phyloP scores from a whole-genome alignment of 2,113 vertebrate species.

The Diadophis punctatus region DNA sequence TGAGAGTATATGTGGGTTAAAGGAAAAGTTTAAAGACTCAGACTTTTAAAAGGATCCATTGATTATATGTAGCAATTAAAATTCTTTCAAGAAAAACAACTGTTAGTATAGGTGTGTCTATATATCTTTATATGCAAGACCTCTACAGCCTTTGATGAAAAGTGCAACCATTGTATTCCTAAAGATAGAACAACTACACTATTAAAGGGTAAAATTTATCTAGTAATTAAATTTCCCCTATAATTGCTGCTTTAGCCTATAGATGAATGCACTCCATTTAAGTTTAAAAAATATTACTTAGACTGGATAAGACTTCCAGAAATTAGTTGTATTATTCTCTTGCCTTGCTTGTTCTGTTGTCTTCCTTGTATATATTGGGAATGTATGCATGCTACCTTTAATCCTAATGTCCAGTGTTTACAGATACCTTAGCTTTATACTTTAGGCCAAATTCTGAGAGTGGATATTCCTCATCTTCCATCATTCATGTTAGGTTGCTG shows the following conservation, averaged over 20 bases:
- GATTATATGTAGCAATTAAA: not conserved
- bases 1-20: not conserved
- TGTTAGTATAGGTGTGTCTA: not conserved
- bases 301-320: conserved; percentile 43
- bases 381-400: conserved; percentile 25
- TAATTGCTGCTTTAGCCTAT: conserved; percentile 65
- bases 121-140: accelerated
- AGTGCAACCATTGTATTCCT: conserved; percentile 46
- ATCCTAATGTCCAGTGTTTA: not conserved
- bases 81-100: not conserved
- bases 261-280: conserved; percentile 68
- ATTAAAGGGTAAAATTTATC: conserved; percentile 51
- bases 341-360: not conserved
- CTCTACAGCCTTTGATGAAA: not conserved
- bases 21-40: not conserved
- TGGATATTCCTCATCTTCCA: conserved; percentile 16
- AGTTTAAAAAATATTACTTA: conserved; percentile 63
- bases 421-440: conserved; percentile 26
- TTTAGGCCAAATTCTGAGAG: not conserved
- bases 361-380: conserved; percentile 10
- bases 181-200: conserved; percentile 46
- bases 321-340: not conserved
- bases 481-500: conserved; percentile 23
- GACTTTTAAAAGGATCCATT: not conserved
- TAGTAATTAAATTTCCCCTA: conserved; percentile 62